Evolutionary conservation across 2,888 invertebrate species (phyloP).

Genomic region (Cylloceria caligata): DNA sequence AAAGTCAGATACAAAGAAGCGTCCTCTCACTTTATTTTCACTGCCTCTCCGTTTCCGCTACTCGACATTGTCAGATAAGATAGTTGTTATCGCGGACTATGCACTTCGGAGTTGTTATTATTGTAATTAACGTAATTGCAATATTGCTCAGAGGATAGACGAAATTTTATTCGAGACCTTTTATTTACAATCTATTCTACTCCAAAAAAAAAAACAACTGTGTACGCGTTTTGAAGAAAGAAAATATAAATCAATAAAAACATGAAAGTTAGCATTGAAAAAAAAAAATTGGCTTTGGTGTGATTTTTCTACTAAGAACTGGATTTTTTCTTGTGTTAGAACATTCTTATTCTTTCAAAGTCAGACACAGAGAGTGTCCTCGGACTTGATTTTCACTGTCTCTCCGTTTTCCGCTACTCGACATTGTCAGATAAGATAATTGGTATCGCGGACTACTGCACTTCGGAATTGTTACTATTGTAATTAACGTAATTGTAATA

Average conservation of each 20-base stretch:
- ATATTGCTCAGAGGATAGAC: conserved; percentile 6
- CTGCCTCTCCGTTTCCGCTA: no score
- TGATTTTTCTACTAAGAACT: not conserved
- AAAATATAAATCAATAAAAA: not conserved
- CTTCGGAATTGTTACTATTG: conserved; percentile 43
- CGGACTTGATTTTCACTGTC: no score
- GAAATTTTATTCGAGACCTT: conserved; percentile 14
- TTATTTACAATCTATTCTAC: no score
- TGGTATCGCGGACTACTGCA: conserved; percentile 48
- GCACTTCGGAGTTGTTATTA: conserved; percentile 42
- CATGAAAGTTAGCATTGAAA: not conserved
- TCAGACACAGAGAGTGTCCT: conserved; percentile 10
- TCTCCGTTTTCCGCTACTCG: not conserved
- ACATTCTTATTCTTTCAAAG: not conserved
- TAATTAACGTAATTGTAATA: conserved; percentile 52
- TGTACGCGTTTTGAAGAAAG: not conserved
- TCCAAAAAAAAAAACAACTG: no score
- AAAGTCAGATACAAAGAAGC: no score
- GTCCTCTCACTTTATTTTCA: no score
- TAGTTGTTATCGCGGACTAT: conserved; percentile 47
- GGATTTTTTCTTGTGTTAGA: not conserved
- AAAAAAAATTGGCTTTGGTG: not conserved
- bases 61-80: conserved; percentile 14
- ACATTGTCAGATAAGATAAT: conserved; percentile 13
- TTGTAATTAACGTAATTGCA: conserved; percentile 52